Evolutionary conservation across 2,113 vertebrate genomes (phyloP).

Genomic region (Clupea harengus): DNA sequence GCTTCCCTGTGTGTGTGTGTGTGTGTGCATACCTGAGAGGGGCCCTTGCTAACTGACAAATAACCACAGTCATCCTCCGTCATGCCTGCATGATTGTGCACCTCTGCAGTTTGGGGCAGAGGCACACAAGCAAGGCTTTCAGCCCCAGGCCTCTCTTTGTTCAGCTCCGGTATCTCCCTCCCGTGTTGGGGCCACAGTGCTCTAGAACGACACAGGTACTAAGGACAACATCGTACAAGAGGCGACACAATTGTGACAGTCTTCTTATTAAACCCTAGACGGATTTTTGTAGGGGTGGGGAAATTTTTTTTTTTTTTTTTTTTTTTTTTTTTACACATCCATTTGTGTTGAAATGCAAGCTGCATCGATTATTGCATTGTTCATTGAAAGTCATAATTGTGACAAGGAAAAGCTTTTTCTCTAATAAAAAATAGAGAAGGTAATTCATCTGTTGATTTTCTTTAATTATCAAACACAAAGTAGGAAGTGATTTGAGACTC

Average conservation of each 20-base stretch:
- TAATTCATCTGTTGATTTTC: no score
- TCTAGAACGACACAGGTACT: neutral
- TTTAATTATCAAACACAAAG: no score
- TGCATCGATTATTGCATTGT: no score
- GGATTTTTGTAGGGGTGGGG: neutral
- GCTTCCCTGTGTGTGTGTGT: neutral
- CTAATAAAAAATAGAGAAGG: no score
- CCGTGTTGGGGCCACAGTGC: neutral
- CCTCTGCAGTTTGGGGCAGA: constrained; percentile 10
- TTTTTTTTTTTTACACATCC: no score
- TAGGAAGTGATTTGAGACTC: no score
- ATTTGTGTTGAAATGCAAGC: no score
- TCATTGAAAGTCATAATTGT: no score
- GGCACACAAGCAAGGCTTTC: constrained; percentile 28
- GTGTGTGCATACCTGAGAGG: neutral
- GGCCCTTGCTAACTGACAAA: constrained; percentile 27
- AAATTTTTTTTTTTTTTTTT: no score
- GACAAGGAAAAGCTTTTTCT: no score
- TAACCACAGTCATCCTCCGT: constrained; percentile 22
- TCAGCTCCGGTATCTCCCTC: neutral
- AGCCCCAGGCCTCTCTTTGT: neutral
- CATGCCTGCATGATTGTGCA: constrained; percentile 36
- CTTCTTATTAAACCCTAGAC: neutral
- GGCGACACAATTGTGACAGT: neutral
- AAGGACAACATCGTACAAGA: neutral